Evolutionary conservation across 2,888 invertebrate species (phyloP).

Genomic region (Camptogramma bilineatum): DNA sequence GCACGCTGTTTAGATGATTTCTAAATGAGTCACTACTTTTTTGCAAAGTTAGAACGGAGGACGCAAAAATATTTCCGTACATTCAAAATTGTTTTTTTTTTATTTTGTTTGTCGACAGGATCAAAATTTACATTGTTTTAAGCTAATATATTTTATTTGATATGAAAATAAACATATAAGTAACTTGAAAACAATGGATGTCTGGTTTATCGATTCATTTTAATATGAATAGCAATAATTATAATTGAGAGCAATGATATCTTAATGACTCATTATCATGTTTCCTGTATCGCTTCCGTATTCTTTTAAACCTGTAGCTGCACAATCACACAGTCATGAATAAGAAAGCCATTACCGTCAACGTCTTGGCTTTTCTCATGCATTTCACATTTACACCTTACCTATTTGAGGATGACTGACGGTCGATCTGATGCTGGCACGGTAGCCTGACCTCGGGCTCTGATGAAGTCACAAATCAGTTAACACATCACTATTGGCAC

Average conservation of each 20-base stretch:
- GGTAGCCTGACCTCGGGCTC: conserved; percentile 22
- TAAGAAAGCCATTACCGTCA: conserved; percentile 19
- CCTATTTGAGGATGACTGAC: conserved; percentile 43
- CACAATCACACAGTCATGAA: conserved; percentile 11
- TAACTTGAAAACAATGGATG: too few relatives aligned
- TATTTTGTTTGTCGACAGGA: not conserved
- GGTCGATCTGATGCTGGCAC: conserved; percentile 15
- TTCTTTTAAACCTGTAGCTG: conserved; percentile 6
- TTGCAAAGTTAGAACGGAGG: not conserved
- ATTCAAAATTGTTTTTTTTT: not conserved
- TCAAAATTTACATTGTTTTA: not conserved
- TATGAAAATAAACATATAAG: too few relatives aligned
- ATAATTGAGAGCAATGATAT: conserved; percentile 6
- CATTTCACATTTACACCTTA: conserved; percentile 35
- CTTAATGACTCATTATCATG: conserved; percentile 10
- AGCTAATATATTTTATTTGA: not conserved
- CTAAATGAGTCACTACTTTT: conserved; percentile 7
- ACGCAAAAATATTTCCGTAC: not conserved
- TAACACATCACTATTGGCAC: conserved; percentile 56
- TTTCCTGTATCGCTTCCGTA: conserved; percentile 16
- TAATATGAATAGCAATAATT: not conserved
- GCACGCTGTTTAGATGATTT: conserved; percentile 4
- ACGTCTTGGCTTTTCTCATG: conserved; percentile 23
- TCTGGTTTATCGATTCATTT: not conserved
- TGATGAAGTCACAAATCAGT: conserved; percentile 41